Evolutionary conservation across 2,888 invertebrate genomes (phyloP), one percentile per base, ranked within the genome.

Genomic region (Sinhomidia bicolor): DNA sequence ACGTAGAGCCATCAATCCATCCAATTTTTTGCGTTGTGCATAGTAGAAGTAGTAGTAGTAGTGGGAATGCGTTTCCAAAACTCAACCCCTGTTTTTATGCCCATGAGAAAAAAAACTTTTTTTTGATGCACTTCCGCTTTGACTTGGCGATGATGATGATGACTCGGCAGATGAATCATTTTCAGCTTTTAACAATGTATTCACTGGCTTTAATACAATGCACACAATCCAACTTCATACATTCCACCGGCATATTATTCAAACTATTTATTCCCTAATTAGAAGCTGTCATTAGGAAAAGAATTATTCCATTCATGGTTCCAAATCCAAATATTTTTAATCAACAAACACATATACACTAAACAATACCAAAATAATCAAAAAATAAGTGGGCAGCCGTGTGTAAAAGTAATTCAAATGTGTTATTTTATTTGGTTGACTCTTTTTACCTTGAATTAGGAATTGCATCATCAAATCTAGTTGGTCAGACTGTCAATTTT

Each of bases 111-210:
- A n/a, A n/a, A n/a, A n/a, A n/a, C n/a, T n/a, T n/a, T 41, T 65
- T 68, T 36, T 68, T 68, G 68, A 20, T 68, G 68, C 68, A 68
- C 68, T 68, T 68, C 68, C 68, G 29, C 32, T 68, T 41, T 36
- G 0, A 32, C 32, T 32, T 62, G 32, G 32, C 32, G n/a, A 62
- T 32, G 32, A 32, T 62, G 68, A n/a, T n/a, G n/a, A 57, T 57
- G 57, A 2, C 62, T 12, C n/a, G 41, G 41, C 41, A 20, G 10
- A 41, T 41, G 68, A 68, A 68, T 68, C 68, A 62, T 68, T 20
- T 68, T 41, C 68, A 68, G 68, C 10, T 68, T n/a, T n/a, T n/a
- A n/a, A n/a, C n/a, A n/a, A n/a, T n/a, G n/a, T n/a, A n/a, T n/a
- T n/a, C n/a, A n/a, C n/a, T n/a, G n/a, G n/a, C n/a, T n/a, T n/a